A percentile compares a stretch with the other conserved stretches of the same genome.
Conservation (phyloP, 2,113 vertebrate genomes). For the Origma solitaria region DNA sequence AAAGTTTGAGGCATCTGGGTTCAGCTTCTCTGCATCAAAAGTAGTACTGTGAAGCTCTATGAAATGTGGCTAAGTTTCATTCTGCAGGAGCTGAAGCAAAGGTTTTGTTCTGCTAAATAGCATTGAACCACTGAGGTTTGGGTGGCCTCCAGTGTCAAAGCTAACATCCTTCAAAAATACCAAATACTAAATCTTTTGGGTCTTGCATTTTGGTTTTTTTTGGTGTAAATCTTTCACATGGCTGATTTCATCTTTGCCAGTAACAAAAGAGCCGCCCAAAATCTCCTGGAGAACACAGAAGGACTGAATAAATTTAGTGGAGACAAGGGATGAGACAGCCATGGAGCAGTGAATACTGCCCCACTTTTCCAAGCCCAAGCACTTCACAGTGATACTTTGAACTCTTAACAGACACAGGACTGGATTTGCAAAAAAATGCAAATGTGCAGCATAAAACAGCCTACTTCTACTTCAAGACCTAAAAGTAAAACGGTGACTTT, state of each 20-base stretch:
- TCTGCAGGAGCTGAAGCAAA: neutral
- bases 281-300: neutral
- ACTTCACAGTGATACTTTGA: neutral
- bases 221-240: neutral
- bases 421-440: constrained; percentile 3
- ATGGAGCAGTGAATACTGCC: neutral
- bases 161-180: neutral
- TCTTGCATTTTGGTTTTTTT: neutral
- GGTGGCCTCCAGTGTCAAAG: neutral
- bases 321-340: neutral
- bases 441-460: neutral
- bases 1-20: fast-evolving
- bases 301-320: neutral
- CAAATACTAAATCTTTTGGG: neutral
- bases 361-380: constrained; percentile 3
- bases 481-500: neutral
- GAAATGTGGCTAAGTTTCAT: neutral
- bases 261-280: neutral
- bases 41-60: neutral
- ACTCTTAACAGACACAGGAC: neutral
- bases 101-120: neutral
- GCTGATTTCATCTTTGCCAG: neutral
- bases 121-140: neutral
- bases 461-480: neutral
- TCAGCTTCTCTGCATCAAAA: neutral